A percentile compares a stretch with the other conserved stretches of the same genome.
Evolutionary conservation across 2,797 vertebrate species (phyloP).

Genomic region (Varecia variegata): DNA sequence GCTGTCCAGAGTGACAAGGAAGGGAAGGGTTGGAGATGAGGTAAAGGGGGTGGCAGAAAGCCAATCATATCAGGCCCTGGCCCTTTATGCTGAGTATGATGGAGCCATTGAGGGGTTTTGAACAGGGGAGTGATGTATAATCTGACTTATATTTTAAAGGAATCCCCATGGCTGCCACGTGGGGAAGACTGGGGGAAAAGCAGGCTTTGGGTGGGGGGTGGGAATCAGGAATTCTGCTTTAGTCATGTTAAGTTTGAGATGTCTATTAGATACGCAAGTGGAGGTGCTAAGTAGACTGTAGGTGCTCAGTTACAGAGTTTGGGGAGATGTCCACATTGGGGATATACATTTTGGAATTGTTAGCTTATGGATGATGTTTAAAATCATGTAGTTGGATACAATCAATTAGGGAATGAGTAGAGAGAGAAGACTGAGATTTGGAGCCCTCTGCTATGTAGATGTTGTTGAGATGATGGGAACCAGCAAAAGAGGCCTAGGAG

Average conservation of each 20-base stretch:
- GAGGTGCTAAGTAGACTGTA: background rate
- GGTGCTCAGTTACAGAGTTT: background rate
- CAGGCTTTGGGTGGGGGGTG: background rate
- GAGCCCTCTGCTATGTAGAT: background rate
- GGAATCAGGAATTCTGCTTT: background rate
- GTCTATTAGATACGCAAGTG: background rate
- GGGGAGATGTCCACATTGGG: background rate
- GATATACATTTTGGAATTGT: background rate
- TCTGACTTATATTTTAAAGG: background rate
- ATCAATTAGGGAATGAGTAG: background rate
- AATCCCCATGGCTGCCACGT: background rate
- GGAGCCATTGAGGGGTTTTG: background rate
- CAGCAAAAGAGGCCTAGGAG: background rate
- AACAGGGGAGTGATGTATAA: background rate
- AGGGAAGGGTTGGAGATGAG: background rate
- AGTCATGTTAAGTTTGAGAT: background rate
- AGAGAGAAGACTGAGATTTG: background rate
- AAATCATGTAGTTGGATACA: background rate
- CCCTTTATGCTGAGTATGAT: background rate
- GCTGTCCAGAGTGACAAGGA: background rate
- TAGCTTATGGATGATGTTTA: background rate
- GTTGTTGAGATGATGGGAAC: background rate
- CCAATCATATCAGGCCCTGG: background rate
- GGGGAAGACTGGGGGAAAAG: background rate
- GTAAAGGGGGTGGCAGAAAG: background rate